Base-by-base conservation (phyloP, 2,888 invertebrate species). In the Acanthococcus lagerstroemiae region DNA sequence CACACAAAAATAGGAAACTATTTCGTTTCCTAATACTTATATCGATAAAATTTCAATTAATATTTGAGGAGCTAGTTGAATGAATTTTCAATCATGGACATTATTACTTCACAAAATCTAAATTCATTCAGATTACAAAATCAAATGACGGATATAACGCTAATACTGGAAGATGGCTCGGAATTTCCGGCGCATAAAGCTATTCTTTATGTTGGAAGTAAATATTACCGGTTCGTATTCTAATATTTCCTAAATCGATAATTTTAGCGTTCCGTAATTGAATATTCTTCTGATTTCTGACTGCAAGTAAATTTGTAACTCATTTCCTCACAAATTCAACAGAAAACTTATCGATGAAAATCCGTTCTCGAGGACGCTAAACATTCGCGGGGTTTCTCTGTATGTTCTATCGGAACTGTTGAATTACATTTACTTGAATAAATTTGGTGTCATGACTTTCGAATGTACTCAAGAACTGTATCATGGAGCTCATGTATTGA, bases 131-230 rank as follows among this genome's bases (percentile, higher is more conserved):
- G 61, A 24, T 50, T 61, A 50, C 50, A 50, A 50, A 50, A 50
- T 61, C 61, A 61, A 48, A 61, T 61, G 61, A 61, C 50, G 21
- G 61, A 61, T 50, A 46, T 61, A 30, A 19, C 21, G 12, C 21
- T 61, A 21, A 30, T 61, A 26, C 26, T 61, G 48, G 61, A 61
- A 50, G 61, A 61, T 50, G 61, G 61, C 25, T 50, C 61, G 19
- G 61, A 61, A 61, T 61, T 61, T 7, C 25, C 52, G 4, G 61
- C 61, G 2, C 61, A 61, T 61, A 61, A 61, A 48, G 61, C 61
- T n/a, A 61, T 61, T 21, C 4, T 61, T 15, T 61, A 61, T 26
- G 26, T 50, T n/a, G 61, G 61, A 19, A 61, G 61, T n/a, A 61
- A 61, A 61, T 30, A 48, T 9, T 22, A 50, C 15, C 19, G 61